Base-by-base conservation (phyloP, 2,113 vertebrate species). In the Laterallus jamaicensis region DNA sequence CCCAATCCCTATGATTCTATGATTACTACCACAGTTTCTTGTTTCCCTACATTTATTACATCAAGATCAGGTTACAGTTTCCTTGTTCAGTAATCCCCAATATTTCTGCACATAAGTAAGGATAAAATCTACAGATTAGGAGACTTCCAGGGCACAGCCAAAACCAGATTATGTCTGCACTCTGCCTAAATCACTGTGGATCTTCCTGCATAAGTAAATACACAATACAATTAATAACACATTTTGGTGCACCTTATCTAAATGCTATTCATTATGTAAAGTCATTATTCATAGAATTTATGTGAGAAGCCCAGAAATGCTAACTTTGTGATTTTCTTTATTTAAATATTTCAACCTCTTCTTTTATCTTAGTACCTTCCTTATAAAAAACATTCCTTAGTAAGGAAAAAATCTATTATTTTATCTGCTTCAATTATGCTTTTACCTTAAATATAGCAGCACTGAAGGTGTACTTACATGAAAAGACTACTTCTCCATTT, bases 381-480 rank as follows among this genome's bases (percentile, higher is more conserved):
- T 22, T 68, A 67, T 49, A 71, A 60, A 82, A 76, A 16, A 11
- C 9, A 59, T 59, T 8, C 6, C 2, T 32, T 62, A 47, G 3
- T 64, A 77, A 68, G 15, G 5, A 79, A 88, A 39, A 74, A 28
- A n/a, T 9, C 3, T 40, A 19, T 81, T 81, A 26, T 69, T 40
- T 55, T 44, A 37, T 19, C 55, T 73, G 22, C 22, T 87, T 82
- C 14, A 77, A 4, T 54, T 81, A 13, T 25, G 29, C 6, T 37
- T 95, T 86, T 73, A n/a, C 11, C 15, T 50, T 7, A 6, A 82
- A 24, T 26, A 64, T 12, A 82, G 11, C 16, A 40, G 6, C 4
- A 55, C 1, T n/a, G 78, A 40, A 11, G 2, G 3, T 74, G 11
- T n/a, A 5, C 5, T 58, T 56, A 59, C 0, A 4, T 55, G 21